phyloP scores from a whole-genome alignment of 2,888 invertebrate genomes.

The Trichopria drosophilae region DNA sequence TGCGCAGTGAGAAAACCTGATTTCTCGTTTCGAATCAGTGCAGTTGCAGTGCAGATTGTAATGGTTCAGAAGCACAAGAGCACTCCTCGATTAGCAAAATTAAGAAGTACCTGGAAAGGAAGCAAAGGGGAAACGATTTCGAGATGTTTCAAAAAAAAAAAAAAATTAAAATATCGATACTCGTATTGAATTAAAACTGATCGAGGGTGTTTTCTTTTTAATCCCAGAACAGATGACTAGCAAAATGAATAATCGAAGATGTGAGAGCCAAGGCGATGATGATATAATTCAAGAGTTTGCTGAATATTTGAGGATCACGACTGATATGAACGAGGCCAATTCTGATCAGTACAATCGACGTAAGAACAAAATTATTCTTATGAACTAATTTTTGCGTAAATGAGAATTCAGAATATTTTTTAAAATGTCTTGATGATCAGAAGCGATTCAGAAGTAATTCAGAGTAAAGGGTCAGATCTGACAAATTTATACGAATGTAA shows the following conservation, averaged over 20 bases:
- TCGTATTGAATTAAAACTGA: constrained; percentile 12
- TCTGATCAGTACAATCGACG: constrained; percentile 4
- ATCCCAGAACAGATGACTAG: constrained; percentile 23
- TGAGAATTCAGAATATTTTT: not conserved
- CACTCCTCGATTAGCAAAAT: constrained; percentile 13
- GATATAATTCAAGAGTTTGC: constrained; percentile 16
- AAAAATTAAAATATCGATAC: too few relatives aligned
- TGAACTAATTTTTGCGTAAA: not conserved
- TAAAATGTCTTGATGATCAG: constrained; percentile 4
- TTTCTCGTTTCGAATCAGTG: constrained; percentile 27
- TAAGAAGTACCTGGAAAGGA: too few relatives aligned
- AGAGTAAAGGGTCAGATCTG: constrained; percentile 23
- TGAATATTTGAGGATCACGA: constrained; percentile 20
- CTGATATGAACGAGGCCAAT: too few relatives aligned
- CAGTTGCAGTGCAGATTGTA: constrained; percentile 27
- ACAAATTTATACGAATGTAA: too few relatives aligned
- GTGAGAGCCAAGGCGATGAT: too few relatives aligned
- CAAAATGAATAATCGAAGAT: too few relatives aligned
- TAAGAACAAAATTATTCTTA: constrained; percentile 16
- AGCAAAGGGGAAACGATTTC: too few relatives aligned
- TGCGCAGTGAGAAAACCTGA: constrained; percentile 23
- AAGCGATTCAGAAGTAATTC: constrained; percentile 5
- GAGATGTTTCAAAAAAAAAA: too few relatives aligned
- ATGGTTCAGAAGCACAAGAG: constrained; percentile 27
- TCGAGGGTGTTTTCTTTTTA: constrained; percentile 17